Conservation (phyloP, 2,113 vertebrate genomes). For the Epinephelus lanceolatus region DNA sequence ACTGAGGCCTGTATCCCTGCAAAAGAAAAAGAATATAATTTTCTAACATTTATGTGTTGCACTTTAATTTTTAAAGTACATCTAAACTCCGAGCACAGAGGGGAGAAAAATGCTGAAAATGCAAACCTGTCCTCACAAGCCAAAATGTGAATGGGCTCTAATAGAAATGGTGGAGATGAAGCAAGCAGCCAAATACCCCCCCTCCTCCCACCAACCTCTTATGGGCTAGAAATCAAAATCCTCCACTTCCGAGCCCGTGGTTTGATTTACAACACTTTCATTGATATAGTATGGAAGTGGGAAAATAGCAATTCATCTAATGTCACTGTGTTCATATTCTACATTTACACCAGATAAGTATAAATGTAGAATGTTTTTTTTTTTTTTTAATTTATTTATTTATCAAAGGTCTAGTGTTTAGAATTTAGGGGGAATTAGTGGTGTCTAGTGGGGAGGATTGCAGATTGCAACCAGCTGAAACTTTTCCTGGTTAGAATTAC, state of each 20-base stretch:
- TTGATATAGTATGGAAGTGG: conserved; percentile 7
- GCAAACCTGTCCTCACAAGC: conserved; percentile 44
- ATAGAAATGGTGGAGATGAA: conserved; percentile 50
- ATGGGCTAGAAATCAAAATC: conserved; percentile 20
- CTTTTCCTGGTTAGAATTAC: too few relatives aligned
- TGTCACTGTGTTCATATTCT: not conserved
- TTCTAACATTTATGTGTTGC: conserved; percentile 14
- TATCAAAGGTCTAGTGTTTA: too few relatives aligned
- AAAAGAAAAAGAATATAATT: not conserved
- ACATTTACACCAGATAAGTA: not conserved
- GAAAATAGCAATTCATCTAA: not conserved
- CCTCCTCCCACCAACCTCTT: conserved; percentile 16
- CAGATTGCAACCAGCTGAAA: too few relatives aligned
- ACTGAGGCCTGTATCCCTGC: not conserved
- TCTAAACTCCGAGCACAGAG: conserved; percentile 3
- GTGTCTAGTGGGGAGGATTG: too few relatives aligned
- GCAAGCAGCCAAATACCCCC: conserved; percentile 42
- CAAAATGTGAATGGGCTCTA: conserved; percentile 47
- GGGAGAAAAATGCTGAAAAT: conserved; percentile 34
- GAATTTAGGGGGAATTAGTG: too few relatives aligned
- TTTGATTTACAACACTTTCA: conserved; percentile 26
- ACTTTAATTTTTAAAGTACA: conserved; percentile 48
- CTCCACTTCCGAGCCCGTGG: not conserved
- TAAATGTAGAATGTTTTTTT: not conserved
- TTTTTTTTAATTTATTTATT: too few relatives aligned